These are phyloP conservation scores for Acromyrmex charruanus DNA, from an alignment of 1,140 invertebrate genomes.

Conservation along the genomic window DNA sequence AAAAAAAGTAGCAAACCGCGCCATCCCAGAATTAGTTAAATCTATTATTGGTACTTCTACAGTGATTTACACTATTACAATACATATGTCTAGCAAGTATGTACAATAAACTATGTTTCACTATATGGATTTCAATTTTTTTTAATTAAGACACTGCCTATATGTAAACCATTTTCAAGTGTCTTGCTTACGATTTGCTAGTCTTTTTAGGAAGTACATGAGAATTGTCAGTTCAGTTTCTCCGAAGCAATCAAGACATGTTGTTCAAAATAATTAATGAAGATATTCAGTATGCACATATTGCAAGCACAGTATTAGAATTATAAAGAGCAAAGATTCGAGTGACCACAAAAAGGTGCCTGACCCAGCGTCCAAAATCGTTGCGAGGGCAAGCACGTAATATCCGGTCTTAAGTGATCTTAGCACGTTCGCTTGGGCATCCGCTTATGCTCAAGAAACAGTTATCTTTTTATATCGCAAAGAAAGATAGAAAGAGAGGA, in stretches of 20 bases:
- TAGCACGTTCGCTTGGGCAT: not conserved
- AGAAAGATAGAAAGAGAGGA: not conserved
- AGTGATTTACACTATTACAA: not conserved
- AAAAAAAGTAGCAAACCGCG: not conserved
- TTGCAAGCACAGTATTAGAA: not conserved
- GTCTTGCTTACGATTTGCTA: not conserved
- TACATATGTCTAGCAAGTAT: not conserved
- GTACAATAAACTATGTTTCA: not conserved
- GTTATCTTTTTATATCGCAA: constrained; percentile 36
- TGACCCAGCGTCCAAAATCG: constrained; percentile 34
- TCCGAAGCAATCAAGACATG: not conserved
- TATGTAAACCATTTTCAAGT: not conserved
- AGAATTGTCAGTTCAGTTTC: not conserved
- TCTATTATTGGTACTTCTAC: not conserved
- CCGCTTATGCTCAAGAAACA: constrained; percentile 14
- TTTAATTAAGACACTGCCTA: not conserved
- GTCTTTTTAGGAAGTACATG: not conserved
- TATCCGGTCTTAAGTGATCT: constrained; percentile 28
- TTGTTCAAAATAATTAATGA: constrained; percentile 27
- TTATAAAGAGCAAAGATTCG: not conserved
- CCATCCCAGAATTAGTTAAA: constrained; percentile 11
- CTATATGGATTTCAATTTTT: not conserved
- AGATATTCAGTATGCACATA: not conserved
- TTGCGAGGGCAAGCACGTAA: constrained; percentile 17
- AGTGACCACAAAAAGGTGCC: constrained; percentile 22